Evolutionary conservation across 2,888 invertebrate genomes (phyloP).

Genomic region (Papilio demoleus): DNA sequence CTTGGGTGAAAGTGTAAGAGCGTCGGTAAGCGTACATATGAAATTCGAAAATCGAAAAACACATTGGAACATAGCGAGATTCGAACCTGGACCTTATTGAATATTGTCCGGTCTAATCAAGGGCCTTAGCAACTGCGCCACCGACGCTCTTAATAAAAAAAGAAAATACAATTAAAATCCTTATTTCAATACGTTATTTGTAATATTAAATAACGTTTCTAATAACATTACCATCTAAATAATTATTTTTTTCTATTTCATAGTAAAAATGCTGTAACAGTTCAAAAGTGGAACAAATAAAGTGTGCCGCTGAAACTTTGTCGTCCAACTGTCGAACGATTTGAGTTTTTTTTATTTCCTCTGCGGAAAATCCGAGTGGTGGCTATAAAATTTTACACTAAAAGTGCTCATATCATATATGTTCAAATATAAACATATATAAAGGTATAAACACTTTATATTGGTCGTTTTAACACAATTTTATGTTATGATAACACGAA

Average conservation of each 20-base stretch:
- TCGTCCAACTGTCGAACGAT: conserved; percentile 11
- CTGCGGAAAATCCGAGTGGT: background rate
- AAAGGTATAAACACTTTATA: no score
- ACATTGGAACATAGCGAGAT: no score
- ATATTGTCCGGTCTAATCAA: no score
- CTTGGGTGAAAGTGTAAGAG: no score
- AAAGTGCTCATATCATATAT: no score
- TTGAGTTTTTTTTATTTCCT: conserved; percentile 2
- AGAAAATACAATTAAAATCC: background rate
- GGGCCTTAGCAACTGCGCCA: no score
- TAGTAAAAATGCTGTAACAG: conserved; percentile 13
- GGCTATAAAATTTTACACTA: background rate
- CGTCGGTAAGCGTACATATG: no score
- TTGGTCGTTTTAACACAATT: no score
- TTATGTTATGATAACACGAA: background rate
- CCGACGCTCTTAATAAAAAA: background rate
- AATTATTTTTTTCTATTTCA: background rate
- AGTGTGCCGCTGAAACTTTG: conserved; percentile 15
- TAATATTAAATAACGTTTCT: background rate
- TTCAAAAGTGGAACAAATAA: conserved; percentile 15
- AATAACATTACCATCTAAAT: background rate
- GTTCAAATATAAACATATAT: no score
- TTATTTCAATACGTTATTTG: background rate
- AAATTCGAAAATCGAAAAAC: no score
- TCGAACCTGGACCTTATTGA: no score